phyloP scores from a whole-genome alignment of 2,113 vertebrate genomes.

The Heterotilapia buettikoferi region DNA sequence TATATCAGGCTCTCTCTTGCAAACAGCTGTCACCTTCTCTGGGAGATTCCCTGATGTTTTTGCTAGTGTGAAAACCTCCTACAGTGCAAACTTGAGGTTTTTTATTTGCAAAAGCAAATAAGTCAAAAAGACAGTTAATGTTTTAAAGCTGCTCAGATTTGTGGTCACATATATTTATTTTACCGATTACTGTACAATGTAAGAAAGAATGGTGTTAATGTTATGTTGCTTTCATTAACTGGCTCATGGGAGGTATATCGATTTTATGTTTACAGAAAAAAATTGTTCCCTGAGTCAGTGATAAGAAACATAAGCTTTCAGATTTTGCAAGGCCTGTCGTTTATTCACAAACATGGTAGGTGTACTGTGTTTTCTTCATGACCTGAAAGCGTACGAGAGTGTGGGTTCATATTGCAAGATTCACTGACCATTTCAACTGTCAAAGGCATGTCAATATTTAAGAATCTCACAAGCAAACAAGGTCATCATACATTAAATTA shows the following conservation, averaged over 20 bases:
- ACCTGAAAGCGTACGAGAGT: background rate
- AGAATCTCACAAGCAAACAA: background rate
- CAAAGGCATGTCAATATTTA: background rate
- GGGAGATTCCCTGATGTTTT: background rate
- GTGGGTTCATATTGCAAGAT: constrained; percentile 49
- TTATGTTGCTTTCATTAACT: background rate
- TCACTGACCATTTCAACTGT: background rate
- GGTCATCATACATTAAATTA: background rate
- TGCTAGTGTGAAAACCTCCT: background rate
- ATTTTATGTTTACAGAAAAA: constrained; percentile 85
- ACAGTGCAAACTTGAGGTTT: background rate
- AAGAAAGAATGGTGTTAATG: background rate
- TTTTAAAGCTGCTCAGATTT: background rate
- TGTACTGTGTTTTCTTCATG: constrained; percentile 29
- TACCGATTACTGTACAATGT: background rate
- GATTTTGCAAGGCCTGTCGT: constrained; percentile 95
- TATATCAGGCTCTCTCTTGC: background rate
- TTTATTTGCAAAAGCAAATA: background rate
- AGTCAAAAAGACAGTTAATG: background rate
- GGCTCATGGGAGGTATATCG: constrained; percentile 25
- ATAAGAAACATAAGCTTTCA: constrained; percentile 99
- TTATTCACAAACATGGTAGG: constrained; percentile 98
- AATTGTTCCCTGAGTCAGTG: constrained; percentile 94
- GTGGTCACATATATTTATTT: background rate
- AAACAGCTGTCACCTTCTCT: background rate